Base-by-base conservation (phyloP, 2,797 vertebrate species). In the Toxotes lorentzi region DNA sequence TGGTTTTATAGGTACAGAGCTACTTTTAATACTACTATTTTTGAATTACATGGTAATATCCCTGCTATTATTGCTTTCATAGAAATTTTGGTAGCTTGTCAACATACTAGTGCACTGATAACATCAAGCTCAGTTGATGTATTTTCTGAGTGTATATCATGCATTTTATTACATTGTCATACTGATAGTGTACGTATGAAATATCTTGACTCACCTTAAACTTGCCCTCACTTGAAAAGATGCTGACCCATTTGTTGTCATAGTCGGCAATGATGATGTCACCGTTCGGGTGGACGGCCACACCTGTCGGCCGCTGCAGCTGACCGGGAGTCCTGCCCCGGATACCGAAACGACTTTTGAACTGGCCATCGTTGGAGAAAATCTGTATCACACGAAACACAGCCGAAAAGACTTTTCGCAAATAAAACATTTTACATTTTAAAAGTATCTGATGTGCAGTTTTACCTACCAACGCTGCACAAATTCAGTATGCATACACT, bases 241-340 rank as follows among this genome's bases (percentile, higher is more conserved):
- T 97, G 97, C 98, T 99, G 93, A 99, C 97, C 98, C 98, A 99
- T 80, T 99, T 99, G 89, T 99, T 99, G 91, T 99, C 98, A 7
- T 99, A 99, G 90, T 99, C 98, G 1, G 98, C 98, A 21, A 98
- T 97, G 88, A 99, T 98, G 81, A 99, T 97, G 92, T 99, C 98
- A 67, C 97, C 97, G 19, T 95, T 97, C 38, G 98, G 97, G 84
- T 99, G 98, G 56, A 99, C 95, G 0, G 98, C 97, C n/a, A 99
- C 97, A 4, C 98, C 98, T 0, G 98, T 99, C 19, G 98, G 98
- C 47, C 98, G 89, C 89, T 99, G 98, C 79, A 99, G 88, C 84
- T 99, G 98, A 79, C 98, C 98, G 0, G 98, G 98, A 65, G 97
- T 97, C 62, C 98, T 94, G 45, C 98, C 98, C 54, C 98, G 96